These are phyloP conservation scores for Porites rus DNA, from an alignment of 92 coral and sea anemone genomes.

Conservation along the genomic window DNA sequence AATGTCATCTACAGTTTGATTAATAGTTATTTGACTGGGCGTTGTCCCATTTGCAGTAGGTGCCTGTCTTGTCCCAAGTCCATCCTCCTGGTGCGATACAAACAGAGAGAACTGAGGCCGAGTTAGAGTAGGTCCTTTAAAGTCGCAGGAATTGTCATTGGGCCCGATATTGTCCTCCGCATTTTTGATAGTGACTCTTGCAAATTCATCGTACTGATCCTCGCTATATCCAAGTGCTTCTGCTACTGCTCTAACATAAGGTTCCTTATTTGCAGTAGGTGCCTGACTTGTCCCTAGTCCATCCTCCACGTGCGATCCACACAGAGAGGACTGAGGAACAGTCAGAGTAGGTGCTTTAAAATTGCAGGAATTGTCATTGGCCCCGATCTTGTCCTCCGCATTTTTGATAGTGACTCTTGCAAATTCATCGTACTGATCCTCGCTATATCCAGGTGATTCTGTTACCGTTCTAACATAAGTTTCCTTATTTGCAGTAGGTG, in stretches of 20 bases:
- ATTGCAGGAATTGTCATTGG: too few relatives aligned
- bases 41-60: neutral
- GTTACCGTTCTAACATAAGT: slow-evolving; percentile 49
- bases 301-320: too few relatives aligned
- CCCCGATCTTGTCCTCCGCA: too few relatives aligned
- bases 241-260: slow-evolving; percentile 44
- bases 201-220: slow-evolving; percentile 66
- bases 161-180: too few relatives aligned
- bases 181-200: slow-evolving; percentile 35
- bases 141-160: neutral
- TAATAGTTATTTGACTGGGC: neutral
- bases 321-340: too few relatives aligned
- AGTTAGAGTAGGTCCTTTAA: neutral
- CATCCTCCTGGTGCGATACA: too few relatives aligned
- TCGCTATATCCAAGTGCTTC: slow-evolving; percentile 58
- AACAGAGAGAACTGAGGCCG: too few relatives aligned
- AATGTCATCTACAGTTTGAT: neutral
- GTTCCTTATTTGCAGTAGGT: neutral
- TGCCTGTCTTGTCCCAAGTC: neutral
- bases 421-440: slow-evolving; percentile 64
- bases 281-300: too few relatives aligned
- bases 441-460: slow-evolving; percentile 50
- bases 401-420: slow-evolving; percentile 46
- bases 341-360: neutral
- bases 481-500: neutral